phyloP scores from a whole-genome alignment of 2,797 vertebrate genomes.

The Mormyrops attenuatus region DNA sequence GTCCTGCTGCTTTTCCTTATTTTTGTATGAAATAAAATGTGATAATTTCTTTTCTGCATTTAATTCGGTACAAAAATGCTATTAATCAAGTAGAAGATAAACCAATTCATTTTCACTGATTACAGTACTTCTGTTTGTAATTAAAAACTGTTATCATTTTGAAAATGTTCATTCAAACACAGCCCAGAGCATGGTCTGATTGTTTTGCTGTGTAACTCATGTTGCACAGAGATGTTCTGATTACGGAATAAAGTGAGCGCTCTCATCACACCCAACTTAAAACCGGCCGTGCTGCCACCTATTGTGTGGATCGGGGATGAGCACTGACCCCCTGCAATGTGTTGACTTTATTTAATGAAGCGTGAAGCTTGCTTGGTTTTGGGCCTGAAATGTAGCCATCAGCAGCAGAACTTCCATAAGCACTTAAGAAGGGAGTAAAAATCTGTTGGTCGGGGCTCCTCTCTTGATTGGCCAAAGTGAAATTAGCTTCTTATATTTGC shows the following conservation, averaged over 20 bases:
- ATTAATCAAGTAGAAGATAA: conserved; percentile 19
- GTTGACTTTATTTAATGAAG: not conserved
- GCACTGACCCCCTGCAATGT: not conserved
- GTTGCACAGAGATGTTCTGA: not conserved
- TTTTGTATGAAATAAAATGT: not conserved
- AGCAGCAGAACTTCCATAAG: not conserved
- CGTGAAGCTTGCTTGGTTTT: not conserved
- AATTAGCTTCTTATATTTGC: not conserved
- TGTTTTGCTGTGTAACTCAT: not conserved
- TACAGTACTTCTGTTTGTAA: conserved; percentile 19
- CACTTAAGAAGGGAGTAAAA: not conserved
- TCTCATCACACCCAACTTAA: not conserved
- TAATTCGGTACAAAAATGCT: not conserved
- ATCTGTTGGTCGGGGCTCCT: not conserved
- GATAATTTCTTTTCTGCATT: not conserved
- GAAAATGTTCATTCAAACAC: not conserved
- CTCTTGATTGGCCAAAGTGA: not conserved
- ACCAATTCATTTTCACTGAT: conserved; percentile 5
- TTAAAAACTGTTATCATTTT: conserved; percentile 25
- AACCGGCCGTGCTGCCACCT: not conserved
- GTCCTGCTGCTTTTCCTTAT: not conserved
- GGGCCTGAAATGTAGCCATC: not conserved
- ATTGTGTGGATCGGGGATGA: not conserved
- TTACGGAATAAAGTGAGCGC: not conserved
- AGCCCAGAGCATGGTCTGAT: not conserved